These are phyloP conservation scores for Crambe crambe DNA, from an alignment of 37 sponge, comb jelly and placozoan genomes.

Conservation along the genomic window DNA sequence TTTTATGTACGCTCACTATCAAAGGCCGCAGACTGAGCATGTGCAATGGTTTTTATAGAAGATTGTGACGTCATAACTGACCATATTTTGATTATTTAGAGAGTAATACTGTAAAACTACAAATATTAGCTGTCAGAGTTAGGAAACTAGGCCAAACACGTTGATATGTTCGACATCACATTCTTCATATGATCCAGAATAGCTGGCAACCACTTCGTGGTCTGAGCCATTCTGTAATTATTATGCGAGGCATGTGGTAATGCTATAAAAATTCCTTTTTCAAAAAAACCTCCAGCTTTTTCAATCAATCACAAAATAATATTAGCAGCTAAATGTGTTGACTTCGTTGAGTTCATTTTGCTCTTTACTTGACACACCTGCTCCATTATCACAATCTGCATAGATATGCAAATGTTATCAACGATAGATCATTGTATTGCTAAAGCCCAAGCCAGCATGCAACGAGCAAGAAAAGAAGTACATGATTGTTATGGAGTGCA, in stretches of 20 bases:
- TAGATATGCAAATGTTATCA: not conserved
- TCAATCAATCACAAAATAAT: not conserved
- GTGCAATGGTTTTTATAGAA: not conserved
- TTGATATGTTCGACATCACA: no score
- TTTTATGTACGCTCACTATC: no score
- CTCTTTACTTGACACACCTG: not conserved
- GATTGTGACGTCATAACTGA: not conserved
- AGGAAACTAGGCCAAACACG: conserved; percentile 13
- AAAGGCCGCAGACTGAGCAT: not conserved
- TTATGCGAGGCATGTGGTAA: no score
- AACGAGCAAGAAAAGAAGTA: not conserved
- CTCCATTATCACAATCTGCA: not conserved
- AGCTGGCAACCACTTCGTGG: no score
- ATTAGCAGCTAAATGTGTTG: not conserved
- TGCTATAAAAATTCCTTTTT: no score
- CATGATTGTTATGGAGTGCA: not conserved
- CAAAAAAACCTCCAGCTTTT: not conserved
- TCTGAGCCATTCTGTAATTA: conserved; percentile 37
- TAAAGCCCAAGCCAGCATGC: not conserved
- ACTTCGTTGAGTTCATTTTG: not conserved
- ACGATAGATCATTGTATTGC: not conserved
- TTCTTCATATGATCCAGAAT: no score
- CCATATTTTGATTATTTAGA: not conserved
- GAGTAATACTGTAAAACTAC: no score
- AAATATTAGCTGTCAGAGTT: not conserved